Evolutionary conservation across 2,888 invertebrate genomes (phyloP), one percentile per base, ranked within the genome.

Genomic region (Polymixis lichenea): DNA sequence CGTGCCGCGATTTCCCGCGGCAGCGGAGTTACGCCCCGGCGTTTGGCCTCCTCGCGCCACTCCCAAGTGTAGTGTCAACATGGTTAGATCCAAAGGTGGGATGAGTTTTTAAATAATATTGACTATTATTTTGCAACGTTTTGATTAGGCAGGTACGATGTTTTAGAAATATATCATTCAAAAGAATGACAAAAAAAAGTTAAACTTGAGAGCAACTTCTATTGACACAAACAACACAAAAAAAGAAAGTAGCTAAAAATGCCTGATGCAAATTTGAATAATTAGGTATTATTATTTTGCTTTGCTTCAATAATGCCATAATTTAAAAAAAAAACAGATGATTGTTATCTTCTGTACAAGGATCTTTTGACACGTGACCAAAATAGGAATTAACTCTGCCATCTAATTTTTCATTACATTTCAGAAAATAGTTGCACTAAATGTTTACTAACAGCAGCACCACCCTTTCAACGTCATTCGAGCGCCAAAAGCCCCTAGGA

Each of bases 121-220:
- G 11, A 60, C 38, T 6, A 17, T 65, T 46, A 77, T 64, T 77
- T 66, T 46, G 28, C 38, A 64, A 38, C 88, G 79, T 86, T 78
- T 82, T 78, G 75, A 78, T 72, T 75, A 68, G 49, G 43, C 68
- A 67, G 64, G 55, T 38, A n/a, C 6, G 65, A 77, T 71, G 60
- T 78, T 70, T 60, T 56, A 25, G 17, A 56, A 65, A 32, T 32
- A 74, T 32, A 19, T 32, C 4, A 15, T 32, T 22, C 5, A 22
- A 15, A n/a, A n/a, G n/a, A n/a, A n/a, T 43, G 43, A 43, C 2
- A 43, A 6, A 43, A 43, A 43, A 43, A 43, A 43, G 43, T 43
- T 43, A 43, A 43, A 9, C 43, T 9, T 43, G 6, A 43, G 15
- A 51, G 51, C 19, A 19, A 19, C 19, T 19, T 51, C 6, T 19